Conservation (phyloP, 2,797 vertebrate species). For the Notolabrus celidotus region DNA sequence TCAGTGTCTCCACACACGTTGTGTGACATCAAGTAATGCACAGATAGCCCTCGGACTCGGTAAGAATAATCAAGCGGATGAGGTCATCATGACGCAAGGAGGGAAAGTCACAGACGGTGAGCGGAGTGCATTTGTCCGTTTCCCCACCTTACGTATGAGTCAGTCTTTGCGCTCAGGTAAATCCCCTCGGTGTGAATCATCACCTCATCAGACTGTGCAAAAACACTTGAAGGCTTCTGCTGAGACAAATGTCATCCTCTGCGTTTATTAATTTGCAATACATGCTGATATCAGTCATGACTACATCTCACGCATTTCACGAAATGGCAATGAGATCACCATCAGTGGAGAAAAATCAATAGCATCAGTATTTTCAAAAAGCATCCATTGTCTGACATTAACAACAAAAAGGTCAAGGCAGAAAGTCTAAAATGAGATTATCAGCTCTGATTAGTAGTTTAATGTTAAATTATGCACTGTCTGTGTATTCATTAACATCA, state of each 20-base stretch:
- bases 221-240: not conserved
- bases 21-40: not conserved
- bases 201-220: conserved; percentile 6
- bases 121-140: not conserved
- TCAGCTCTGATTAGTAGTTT: not conserved
- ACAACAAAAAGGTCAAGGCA: not conserved
- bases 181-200: conserved; percentile 58
- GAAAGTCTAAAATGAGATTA: not conserved
- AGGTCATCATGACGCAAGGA: conserved; percentile 29
- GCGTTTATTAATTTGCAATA: too few relatives aligned
- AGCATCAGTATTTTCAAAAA: not conserved
- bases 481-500: not conserved
- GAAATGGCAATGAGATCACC: not conserved
- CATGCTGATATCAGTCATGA: not conserved
- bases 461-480: too few relatives aligned
- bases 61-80: not conserved
- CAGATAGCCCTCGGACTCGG: conserved; percentile 14
- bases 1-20: conserved; percentile 7
- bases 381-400: not conserved
- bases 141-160: conserved; percentile 55
- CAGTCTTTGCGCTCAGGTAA: conserved; percentile 40
- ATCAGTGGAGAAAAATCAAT: not conserved
- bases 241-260: too few relatives aligned
- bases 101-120: conserved; percentile 35
- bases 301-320: not conserved